phyloP scores from a whole-genome alignment of 2,113 vertebrate genomes.

The Trematocara unimaculatum region DNA sequence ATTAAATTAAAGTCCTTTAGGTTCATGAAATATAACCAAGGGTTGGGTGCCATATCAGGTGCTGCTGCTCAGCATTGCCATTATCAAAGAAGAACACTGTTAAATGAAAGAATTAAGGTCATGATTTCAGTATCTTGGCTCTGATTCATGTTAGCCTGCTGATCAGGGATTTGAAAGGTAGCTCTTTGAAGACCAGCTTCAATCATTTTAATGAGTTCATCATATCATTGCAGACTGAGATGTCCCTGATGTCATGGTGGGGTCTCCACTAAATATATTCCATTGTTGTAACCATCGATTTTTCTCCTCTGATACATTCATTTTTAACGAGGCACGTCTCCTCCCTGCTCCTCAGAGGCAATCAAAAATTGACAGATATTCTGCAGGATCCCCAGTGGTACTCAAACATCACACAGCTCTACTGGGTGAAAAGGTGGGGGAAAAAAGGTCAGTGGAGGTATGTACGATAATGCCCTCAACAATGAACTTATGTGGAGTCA shows the following conservation, averaged over 20 bases:
- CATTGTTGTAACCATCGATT: slow-evolving; percentile 62
- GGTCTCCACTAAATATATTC: slow-evolving; percentile 48
- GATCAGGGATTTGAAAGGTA: slow-evolving; percentile 49
- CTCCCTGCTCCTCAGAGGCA: slow-evolving; percentile 8
- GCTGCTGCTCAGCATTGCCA: slow-evolving; percentile 29
- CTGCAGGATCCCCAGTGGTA: not conserved
- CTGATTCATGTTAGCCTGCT: slow-evolving; percentile 45
- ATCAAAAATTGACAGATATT: slow-evolving; percentile 22
- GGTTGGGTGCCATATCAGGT: slow-evolving; percentile 4
- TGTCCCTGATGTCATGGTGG: slow-evolving; percentile 41
- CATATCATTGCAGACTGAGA: slow-evolving; percentile 50
- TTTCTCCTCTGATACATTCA: slow-evolving; percentile 33
- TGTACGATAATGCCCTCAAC: not conserved
- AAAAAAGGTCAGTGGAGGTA: not conserved
- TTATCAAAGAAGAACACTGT: slow-evolving; percentile 43
- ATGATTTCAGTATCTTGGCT: slow-evolving; percentile 21
- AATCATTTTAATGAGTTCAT: slow-evolving; percentile 67
- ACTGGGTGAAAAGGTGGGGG: not conserved
- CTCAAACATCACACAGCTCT: not conserved
- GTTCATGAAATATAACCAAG: slow-evolving; percentile 21
- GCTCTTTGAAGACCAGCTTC: slow-evolving; percentile 55
- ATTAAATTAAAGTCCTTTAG: slow-evolving; percentile 16
- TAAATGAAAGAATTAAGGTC: slow-evolving; percentile 59
- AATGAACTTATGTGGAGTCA: not conserved
- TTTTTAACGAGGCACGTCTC: slow-evolving; percentile 48